Percentiles rank a stretch among this genome's conserved stretches.
Conservation (phyloP, 2,797 vertebrate species). For the Smutsia gigantea region DNA sequence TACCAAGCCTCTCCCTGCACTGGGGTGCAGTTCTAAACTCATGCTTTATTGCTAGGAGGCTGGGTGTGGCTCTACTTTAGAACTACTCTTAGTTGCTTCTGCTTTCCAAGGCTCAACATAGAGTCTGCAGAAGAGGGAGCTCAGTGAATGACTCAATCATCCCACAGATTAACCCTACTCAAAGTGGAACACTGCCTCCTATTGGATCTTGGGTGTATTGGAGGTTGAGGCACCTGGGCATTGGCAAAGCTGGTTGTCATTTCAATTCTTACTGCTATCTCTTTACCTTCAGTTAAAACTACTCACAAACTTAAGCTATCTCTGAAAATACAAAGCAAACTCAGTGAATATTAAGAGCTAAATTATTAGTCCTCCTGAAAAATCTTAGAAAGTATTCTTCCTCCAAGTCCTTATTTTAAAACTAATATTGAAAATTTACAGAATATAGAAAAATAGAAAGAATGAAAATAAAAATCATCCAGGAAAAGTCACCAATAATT, state of each 20-base stretch:
- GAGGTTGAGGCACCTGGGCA: neutral
- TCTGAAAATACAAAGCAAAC: neutral
- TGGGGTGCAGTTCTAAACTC: neutral
- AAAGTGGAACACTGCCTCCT: neutral
- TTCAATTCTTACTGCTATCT: neutral
- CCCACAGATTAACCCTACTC: neutral
- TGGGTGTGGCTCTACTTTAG: neutral
- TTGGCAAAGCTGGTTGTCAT: neutral
- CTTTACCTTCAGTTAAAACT: neutral
- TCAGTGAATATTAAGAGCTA: neutral
- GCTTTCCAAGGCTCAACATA: neutral
- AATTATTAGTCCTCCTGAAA: neutral
- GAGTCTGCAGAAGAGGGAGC: too few species aligned
- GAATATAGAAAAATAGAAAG: neutral
- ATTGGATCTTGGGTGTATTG: neutral
- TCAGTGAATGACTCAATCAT: rapidly evolving
- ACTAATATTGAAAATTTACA: neutral
- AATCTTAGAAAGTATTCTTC: neutral
- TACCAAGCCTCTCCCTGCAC: neutral
- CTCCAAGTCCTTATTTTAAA: neutral
- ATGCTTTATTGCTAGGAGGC: neutral
- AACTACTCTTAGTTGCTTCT: neutral
- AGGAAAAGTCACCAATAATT: neutral
- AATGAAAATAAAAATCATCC: neutral
- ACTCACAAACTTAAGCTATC: neutral